Evolutionary conservation across 2,888 invertebrate species (phyloP).

Genomic region (Xestia rhomboidea): DNA sequence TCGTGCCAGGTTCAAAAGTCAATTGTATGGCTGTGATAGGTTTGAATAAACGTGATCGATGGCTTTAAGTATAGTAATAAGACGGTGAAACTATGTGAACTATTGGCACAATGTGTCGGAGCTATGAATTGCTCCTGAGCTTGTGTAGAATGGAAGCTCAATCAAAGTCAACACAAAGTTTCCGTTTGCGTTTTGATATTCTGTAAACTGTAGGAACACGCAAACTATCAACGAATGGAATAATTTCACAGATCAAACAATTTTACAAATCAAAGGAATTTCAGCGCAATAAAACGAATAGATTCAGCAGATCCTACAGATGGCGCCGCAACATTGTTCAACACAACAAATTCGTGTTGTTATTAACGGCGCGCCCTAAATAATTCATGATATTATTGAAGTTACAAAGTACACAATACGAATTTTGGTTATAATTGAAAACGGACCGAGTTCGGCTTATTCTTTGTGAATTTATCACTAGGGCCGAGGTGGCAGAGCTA

Average conservation of each 20-base stretch:
- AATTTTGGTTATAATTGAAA: constrained; percentile 87
- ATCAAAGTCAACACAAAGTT: constrained; percentile 64
- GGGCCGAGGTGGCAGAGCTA: constrained; percentile 78
- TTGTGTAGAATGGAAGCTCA: constrained; percentile 50
- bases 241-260: constrained; percentile 62
- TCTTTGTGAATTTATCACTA: constrained; percentile 87
- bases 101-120: constrained; percentile 9
- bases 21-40: not conserved
- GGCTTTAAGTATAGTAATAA: constrained; percentile 17
- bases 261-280: constrained; percentile 62
- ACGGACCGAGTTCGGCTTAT: constrained; percentile 85
- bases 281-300: constrained; percentile 52
- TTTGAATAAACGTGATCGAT: not conserved
- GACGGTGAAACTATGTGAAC: constrained; percentile 12
- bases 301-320: constrained; percentile 59
- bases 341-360: constrained; percentile 77
- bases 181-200: constrained; percentile 58
- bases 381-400: constrained; percentile 85
- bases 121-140: constrained; percentile 41
- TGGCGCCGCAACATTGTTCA: constrained; percentile 69
- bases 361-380: constrained; percentile 78
- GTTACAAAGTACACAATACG: constrained; percentile 83
- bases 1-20: constrained; percentile 4
- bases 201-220: constrained; percentile 54
- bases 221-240: constrained; percentile 56